Evolutionary conservation across 1,140 invertebrate genomes (phyloP).

Genomic region (Mycetomoellerius zeteki): DNA sequence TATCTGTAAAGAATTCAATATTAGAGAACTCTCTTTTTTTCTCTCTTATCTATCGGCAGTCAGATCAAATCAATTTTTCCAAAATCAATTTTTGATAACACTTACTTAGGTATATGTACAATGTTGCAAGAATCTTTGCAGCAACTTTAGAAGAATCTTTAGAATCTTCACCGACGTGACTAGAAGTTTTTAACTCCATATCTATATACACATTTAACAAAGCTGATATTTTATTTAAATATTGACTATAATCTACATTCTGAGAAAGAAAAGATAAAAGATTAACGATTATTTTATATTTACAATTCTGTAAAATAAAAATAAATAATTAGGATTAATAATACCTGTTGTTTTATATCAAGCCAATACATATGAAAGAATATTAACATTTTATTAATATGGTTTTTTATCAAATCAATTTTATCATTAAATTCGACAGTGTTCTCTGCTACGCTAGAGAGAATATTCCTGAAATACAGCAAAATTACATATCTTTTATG

Average conservation of each 20-base stretch:
- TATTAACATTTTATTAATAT: conserved; percentile 78
- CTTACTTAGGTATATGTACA: conserved; percentile 83
- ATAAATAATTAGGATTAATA: conserved; percentile 5
- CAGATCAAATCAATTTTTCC: conserved; percentile 3
- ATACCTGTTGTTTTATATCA: conserved; percentile 81
- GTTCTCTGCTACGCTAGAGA: conserved; percentile 64
- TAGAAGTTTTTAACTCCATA: conserved; percentile 77
- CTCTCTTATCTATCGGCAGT: conserved; percentile 16
- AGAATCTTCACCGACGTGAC: conserved; percentile 62
- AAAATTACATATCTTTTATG: conserved; percentile 27
- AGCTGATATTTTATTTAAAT: conserved; percentile 82
- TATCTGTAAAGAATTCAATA: conserved; percentile 71
- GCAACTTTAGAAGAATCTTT: conserved; percentile 71
- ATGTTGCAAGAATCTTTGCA: conserved; percentile 77
- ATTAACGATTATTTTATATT: background rate
- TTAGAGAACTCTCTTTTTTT: background rate
- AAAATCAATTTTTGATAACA: conserved; percentile 36
- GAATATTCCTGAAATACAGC: conserved; percentile 78
- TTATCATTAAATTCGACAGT: conserved; percentile 59
- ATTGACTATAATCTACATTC: conserved; percentile 77
- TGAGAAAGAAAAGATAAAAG: conserved; percentile 65
- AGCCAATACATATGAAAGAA: conserved; percentile 83
- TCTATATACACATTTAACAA: conserved; percentile 82
- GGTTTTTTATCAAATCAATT: conserved; percentile 77
- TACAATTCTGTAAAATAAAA: background rate